These are phyloP conservation scores for Lichenostomus cassidix DNA, from an alignment of 2,113 vertebrate genomes.

Conservation along the genomic window DNA sequence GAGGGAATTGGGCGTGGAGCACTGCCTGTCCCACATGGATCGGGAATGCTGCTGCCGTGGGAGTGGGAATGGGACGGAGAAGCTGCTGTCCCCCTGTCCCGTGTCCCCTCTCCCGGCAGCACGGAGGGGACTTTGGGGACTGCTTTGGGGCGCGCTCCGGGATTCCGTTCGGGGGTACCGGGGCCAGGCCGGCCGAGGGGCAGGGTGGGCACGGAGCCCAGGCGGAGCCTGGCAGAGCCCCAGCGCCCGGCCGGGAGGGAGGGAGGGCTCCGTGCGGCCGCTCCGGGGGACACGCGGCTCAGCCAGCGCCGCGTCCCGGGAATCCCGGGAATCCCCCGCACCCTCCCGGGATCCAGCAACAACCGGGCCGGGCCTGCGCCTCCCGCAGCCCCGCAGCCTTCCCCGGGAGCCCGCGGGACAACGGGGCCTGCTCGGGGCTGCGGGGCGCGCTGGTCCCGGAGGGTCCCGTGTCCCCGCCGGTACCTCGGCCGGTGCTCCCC, in stretches of 20 bases:
- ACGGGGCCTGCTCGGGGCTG: too few species aligned
- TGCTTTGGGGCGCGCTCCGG: neutral
- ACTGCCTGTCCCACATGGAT: neutral
- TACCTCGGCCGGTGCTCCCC: neutral
- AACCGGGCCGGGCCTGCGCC: neutral
- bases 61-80: neutral
- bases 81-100: neutral
- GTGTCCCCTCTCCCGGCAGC: neutral
- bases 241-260: too few species aligned
- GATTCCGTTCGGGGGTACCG: neutral
- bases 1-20: neutral
- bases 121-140: neutral
- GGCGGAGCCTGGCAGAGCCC: too few species aligned
- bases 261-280: too few species aligned
- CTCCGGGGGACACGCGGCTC: too few species aligned
- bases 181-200: neutral
- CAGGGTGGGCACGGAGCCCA: neutral
- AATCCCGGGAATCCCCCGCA: neutral
- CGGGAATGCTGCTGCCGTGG: neutral
- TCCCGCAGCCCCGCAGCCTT: neutral
- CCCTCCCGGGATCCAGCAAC: neutral
- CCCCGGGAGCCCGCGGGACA: too few species aligned
- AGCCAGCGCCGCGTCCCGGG: too few species aligned
- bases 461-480: too few species aligned
- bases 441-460: too few species aligned